phyloP scores from a whole-genome alignment of 2,113 vertebrate species.

The Condylura cristata region DNA sequence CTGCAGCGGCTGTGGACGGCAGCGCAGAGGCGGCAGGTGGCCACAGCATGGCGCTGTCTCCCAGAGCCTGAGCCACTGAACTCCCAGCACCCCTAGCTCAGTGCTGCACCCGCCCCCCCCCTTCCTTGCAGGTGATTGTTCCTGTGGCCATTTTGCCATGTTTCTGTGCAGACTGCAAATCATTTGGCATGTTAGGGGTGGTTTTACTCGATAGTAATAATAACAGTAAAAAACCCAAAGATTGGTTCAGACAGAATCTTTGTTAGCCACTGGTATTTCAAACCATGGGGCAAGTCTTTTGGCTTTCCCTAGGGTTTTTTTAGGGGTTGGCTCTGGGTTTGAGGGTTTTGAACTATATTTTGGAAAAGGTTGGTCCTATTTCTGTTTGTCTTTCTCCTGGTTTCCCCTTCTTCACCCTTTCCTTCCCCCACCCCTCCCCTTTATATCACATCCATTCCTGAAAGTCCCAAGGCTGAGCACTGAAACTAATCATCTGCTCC shows the following conservation, averaged over 20 bases:
- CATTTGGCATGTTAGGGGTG: slow-evolving; percentile 25
- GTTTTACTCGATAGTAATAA: no score
- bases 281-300: background rate
- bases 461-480: background rate
- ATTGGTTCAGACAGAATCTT: slow-evolving; percentile 2
- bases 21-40: slow-evolving; percentile 67
- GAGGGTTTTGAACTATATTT: background rate
- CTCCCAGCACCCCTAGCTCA: background rate
- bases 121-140: slow-evolving; percentile 46
- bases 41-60: slow-evolving; percentile 87
- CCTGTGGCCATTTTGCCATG: slow-evolving; percentile 41
- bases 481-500: background rate
- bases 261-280: background rate
- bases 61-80: slow-evolving; percentile 56
- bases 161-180: background rate
- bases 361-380: background rate
- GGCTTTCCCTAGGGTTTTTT: background rate
- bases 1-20: slow-evolving; percentile 84
- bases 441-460: background rate
- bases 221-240: slow-evolving; percentile 13
- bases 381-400: background rate
- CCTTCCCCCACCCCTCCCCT: no score
- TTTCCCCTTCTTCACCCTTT: background rate
- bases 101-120: background rate
- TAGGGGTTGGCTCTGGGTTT: background rate